Conservation (phyloP, 2,888 invertebrate species). For the Steinernema hermaphroditum region DNA sequence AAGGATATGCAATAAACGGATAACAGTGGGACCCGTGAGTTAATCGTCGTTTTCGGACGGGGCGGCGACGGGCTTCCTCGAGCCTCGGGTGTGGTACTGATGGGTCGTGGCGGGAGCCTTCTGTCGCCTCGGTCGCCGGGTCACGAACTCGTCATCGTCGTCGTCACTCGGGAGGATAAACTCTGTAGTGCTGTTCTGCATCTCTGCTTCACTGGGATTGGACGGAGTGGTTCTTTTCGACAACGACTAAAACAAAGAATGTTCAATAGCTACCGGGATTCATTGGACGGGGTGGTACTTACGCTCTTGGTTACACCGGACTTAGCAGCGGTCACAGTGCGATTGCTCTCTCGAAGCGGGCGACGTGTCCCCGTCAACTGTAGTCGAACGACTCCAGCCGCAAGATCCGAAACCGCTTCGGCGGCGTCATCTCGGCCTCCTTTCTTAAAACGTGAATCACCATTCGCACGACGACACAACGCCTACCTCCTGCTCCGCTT, state of each 20-base stretch:
- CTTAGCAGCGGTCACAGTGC: neutral
- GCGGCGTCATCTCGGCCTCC: constrained; percentile 1
- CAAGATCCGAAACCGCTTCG: constrained; percentile 9
- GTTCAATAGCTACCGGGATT: too few relatives aligned
- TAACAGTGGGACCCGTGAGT: neutral
- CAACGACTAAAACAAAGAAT: neutral
- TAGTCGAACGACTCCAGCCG: constrained; percentile 13
- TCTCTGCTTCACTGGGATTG: neutral
- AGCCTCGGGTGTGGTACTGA: neutral
- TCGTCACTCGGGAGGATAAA: neutral
- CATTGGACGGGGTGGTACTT: neutral
- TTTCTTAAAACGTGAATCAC: constrained; percentile 3
- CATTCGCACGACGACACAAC: neutral
- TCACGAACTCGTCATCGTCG: constrained; percentile 13
- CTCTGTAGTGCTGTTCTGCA: neutral
- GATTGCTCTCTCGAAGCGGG: neutral
- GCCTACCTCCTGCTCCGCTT: neutral
- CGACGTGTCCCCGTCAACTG: neutral
- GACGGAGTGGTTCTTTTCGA: neutral
- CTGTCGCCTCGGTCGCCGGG: neutral
- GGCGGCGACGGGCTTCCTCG: neutral
- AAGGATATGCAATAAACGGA: neutral
- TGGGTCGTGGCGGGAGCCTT: neutral
- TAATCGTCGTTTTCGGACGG: constrained; percentile 1
- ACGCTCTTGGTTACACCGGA: neutral